Conservation (phyloP, 2,888 invertebrate species). For the Pyrocoelia pectoralis region DNA sequence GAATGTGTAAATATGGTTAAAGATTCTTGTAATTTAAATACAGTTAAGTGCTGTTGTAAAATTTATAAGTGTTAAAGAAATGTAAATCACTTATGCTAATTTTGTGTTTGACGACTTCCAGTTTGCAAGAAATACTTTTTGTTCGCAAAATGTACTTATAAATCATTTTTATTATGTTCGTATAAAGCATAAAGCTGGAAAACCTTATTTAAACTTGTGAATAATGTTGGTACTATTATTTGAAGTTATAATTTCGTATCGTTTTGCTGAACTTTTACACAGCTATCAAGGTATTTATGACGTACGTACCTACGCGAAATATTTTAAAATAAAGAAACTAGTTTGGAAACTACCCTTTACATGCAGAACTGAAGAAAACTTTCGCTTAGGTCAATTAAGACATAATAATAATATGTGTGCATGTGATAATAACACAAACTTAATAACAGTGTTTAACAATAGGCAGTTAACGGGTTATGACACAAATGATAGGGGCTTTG, state of each 20-base stretch:
- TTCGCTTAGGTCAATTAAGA: no score
- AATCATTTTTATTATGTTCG: slow-evolving; percentile 14
- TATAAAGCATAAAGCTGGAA: slow-evolving; percentile 2
- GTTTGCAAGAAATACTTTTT: slow-evolving; percentile 9
- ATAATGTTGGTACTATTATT: slow-evolving; percentile 3
- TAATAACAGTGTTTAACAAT: slow-evolving; percentile 1
- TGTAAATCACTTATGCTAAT: slow-evolving; percentile 22
- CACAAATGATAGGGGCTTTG: neutral
- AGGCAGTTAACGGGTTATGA: neutral
- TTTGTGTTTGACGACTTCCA: slow-evolving; percentile 16
- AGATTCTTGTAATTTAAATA: slow-evolving; percentile 16
- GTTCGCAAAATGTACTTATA: slow-evolving; percentile 8
- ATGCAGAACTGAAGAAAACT: no score
- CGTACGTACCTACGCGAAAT: no score
- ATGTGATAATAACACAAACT: neutral
- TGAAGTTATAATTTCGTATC: neutral
- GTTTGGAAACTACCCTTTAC: no score
- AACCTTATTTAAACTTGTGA: slow-evolving; percentile 11
- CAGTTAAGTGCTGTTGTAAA: slow-evolving; percentile 16
- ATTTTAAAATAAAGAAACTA: no score
- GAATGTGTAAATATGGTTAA: slow-evolving; percentile 18
- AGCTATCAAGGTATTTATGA: neutral
- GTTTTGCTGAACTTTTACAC: neutral
- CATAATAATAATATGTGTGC: no score
- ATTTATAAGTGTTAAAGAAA: slow-evolving; percentile 12